phyloP scores from a whole-genome alignment of 2,888 invertebrate genomes.

The Athetis lepigone region DNA sequence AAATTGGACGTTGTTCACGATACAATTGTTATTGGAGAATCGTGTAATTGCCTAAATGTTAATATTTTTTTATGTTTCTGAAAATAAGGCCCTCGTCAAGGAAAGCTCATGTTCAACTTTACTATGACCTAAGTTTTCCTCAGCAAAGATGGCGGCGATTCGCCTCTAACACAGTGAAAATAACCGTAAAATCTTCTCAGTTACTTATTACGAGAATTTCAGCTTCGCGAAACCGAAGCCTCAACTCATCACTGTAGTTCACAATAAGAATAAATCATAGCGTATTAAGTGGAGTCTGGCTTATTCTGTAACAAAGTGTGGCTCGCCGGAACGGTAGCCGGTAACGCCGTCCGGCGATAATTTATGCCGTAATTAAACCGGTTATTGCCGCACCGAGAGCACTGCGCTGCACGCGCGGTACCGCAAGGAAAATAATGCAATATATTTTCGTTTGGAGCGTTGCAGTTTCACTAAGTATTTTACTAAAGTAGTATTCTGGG shows the following conservation, averaged over 20 bases:
- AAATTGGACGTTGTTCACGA: background rate
- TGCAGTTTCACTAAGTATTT: constrained; percentile 39
- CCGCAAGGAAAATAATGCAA: constrained; percentile 49
- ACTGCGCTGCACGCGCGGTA: constrained; percentile 40
- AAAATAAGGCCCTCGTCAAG: background rate
- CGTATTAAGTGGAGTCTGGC: constrained; percentile 40
- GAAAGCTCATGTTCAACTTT: background rate
- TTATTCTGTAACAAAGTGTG: constrained; percentile 56
- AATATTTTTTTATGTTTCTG: background rate
- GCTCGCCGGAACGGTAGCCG: constrained; percentile 46
- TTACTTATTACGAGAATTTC: background rate
- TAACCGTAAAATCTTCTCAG: background rate
- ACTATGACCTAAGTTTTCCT: background rate
- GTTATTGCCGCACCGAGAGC: constrained; percentile 62
- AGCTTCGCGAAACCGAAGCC: background rate
- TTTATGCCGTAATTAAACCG: constrained; percentile 71
- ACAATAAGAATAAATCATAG: constrained; percentile 42
- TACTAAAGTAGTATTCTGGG: constrained; percentile 14
- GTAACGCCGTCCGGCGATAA: constrained; percentile 64
- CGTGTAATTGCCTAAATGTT: background rate
- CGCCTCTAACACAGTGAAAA: background rate
- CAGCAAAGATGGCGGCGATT: background rate
- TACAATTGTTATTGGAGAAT: background rate
- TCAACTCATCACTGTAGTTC: constrained; percentile 12
- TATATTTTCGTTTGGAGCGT: constrained; percentile 50